Evolutionary conservation across 2,797 vertebrate species (phyloP).

Genomic region (Rhinatrema bivittatum): DNA sequence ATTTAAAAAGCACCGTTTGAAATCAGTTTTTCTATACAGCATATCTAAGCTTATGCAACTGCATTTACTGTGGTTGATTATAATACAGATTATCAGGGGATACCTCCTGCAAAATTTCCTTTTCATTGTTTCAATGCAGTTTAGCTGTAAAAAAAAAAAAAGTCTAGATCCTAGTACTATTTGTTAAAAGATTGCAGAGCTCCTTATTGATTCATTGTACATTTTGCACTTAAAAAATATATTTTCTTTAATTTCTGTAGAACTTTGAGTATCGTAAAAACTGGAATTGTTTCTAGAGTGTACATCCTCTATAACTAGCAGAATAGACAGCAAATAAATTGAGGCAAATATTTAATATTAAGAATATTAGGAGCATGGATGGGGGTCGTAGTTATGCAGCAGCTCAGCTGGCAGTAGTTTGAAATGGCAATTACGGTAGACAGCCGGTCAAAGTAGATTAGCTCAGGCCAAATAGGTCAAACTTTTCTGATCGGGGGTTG

Average conservation of each 20-base stretch:
- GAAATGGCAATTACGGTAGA: background rate
- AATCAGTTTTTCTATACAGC: constrained; percentile 29
- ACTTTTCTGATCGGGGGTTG: too few relatives aligned
- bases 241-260: constrained; percentile 39
- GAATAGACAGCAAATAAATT: too few relatives aligned
- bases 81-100: constrained; percentile 30
- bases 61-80: constrained; percentile 40
- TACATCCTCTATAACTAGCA: too few relatives aligned
- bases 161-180: constrained; percentile 32
- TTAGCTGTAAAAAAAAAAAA: constrained; percentile 26
- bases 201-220: constrained; percentile 25
- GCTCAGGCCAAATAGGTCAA: too few relatives aligned
- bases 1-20: constrained; percentile 33
- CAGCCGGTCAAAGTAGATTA: background rate
- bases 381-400: constrained; percentile 26
- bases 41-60: constrained; percentile 29
- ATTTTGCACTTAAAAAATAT: constrained; percentile 35
- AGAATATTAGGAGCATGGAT: constrained; percentile 9
- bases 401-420: background rate
- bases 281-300: too few relatives aligned
- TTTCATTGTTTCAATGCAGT: constrained; percentile 33
- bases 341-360: background rate
- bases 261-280: too few relatives aligned
- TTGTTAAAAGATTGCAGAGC: constrained; percentile 20
- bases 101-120: constrained; percentile 32